Base-by-base conservation (phyloP, 2,888 invertebrate species). In the Ennomos quercinarius region DNA sequence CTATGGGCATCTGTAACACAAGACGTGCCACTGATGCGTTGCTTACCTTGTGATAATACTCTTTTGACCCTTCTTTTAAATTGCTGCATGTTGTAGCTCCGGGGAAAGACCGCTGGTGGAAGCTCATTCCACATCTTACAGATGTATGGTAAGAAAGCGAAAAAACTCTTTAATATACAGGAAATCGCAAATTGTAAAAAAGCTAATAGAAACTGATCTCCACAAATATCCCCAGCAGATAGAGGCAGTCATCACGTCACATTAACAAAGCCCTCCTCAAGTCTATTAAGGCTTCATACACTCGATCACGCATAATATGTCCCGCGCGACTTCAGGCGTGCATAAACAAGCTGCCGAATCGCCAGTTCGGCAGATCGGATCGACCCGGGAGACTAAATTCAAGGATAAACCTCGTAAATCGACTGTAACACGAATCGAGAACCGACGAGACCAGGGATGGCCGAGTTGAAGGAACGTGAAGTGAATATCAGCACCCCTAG, bases 371-470 rank as follows among this genome's bases (percentile, higher is more conserved):
- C 4, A 6, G 27, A 27, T 27, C 44, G 57, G 60, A 64, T 71
- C 64, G 66, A 57, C 70, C 68, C 70, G 41, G 54, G 56, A 58
- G 67, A 66, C 71, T 76, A 76, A 76, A 77, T 77, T 75, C 68
- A 55, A 60, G 62, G 64, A 64, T 69, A 72, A 70, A 66, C 64
- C 62, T 72, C 63, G 79, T 82, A 82, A 80, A 80, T 81, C 73
- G 76, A 70, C 64, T 46, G 64, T 67, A 69, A 66, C 68, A 64
- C 69, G 63, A 68, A 66, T 27, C 64, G 52, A 44, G 67, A 36
- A 63, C 66, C 27, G 27, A 64, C 61, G 63, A 41, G 13, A 64
- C 11, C 55, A 40, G 62, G 62, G 42, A 40, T 1, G 27, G 35
- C 43, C 17, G 11, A 38, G 41, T 27, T 13, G 9, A n/a, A 34